Evolutionary conservation across 2,888 invertebrate species (phyloP), one percentile per base, ranked within the genome.

Genomic region (Acanthopleura granulata): DNA sequence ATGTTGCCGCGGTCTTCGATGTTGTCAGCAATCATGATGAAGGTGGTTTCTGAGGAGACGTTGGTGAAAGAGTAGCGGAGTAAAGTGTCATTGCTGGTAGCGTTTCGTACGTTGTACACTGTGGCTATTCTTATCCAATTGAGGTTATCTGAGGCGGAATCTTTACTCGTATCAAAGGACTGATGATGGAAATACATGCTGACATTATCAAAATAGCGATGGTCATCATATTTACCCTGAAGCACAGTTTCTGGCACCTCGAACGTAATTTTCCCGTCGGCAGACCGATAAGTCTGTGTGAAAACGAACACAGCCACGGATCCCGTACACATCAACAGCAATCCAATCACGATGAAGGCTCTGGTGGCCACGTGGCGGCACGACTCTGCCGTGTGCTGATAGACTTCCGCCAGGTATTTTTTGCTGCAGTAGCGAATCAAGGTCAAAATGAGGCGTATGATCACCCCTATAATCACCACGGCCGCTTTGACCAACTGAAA

Each of bases 121-220:
- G 22, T 66, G 66, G 22, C 66, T 22, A 66, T 66, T 27, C 66
- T 66, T 22, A 66, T 25, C 66, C 66, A 66, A 27, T 66, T 66
- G 22, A 66, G 16, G 14, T 16, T 27, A 27, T 66, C 57, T 12
- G 57, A 18, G n/a, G 57, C 18, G n/a, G 18, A 22, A n/a, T 57
- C 57, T 22, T n/a, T 57, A 6, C 16, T 66, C 3, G 49, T 40
- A 49, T 49, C 72, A 29, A 86, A 79, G 6, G 79, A 15, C 1
- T 82, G 81, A 72, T 84, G 85, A 74, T 84, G 82, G 73, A 86
- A 82, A 75, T 81, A 86, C 22, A 86, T 78, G 69, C 85, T 85
- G 29, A 83, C 82, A 74, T 85, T 83, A 22, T 82, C 74, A 75
- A 88, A 86, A 76, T 88, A 88, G 15, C 84, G 80, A 51, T 81